Evolutionary conservation across 2,797 vertebrate genomes (phyloP).

Genomic region (Falco columbarius): DNA sequence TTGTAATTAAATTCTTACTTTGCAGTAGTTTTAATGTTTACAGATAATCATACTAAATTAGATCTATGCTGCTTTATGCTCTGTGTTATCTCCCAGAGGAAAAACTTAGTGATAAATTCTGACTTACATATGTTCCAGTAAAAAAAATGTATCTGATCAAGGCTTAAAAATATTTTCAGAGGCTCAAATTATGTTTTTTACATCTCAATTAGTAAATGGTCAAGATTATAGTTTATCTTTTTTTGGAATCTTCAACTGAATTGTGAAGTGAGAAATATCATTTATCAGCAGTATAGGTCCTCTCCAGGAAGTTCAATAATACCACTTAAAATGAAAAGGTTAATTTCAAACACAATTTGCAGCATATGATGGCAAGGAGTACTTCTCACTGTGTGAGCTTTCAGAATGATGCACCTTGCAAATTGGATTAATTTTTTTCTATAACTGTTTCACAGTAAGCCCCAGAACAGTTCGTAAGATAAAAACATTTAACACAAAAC

Average conservation of each 20-base stretch:
- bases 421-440: neutral
- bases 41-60: neutral
- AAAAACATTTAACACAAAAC: neutral
- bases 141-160: neutral
- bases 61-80: neutral
- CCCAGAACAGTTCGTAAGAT: neutral
- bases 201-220: neutral
- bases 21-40: neutral
- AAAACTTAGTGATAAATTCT: neutral
- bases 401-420: neutral
- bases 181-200: neutral
- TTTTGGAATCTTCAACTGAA: neutral
- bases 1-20: neutral
- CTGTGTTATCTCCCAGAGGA: neutral
- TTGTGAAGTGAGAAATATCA: neutral
- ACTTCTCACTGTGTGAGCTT: neutral
- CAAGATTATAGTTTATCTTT: neutral
- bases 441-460: neutral
- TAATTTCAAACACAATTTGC: neutral
- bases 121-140: neutral
- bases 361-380: neutral
- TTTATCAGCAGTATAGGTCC: neutral
- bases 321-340: neutral
- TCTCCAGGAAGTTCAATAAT: neutral
- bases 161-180: neutral